These are phyloP conservation scores for Stenichneumon culpator DNA, from an alignment of 2,888 invertebrate species.

Conservation along the genomic window DNA sequence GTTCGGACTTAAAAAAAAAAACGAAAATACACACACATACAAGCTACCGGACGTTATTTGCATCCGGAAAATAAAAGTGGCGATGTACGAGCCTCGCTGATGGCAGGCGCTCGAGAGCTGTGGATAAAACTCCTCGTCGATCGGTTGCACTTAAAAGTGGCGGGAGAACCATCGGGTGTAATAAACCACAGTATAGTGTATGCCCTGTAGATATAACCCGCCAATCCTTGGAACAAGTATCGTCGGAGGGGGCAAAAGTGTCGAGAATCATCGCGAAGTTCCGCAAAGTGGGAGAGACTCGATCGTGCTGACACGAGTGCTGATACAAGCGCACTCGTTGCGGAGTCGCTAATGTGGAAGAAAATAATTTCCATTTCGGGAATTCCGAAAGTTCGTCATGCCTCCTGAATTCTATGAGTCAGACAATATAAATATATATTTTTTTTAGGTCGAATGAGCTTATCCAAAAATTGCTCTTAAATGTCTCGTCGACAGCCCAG, in stretches of 20 bases:
- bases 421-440: slow-evolving; percentile 5
- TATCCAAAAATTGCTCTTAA: slow-evolving; percentile 28
- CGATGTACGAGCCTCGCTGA: slow-evolving; percentile 32
- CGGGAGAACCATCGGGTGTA: slow-evolving; percentile 32
- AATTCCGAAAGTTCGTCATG: slow-evolving; percentile 43
- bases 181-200: slow-evolving; percentile 1
- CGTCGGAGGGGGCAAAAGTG: slow-evolving; percentile 39
- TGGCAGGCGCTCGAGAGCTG: slow-evolving; percentile 43
- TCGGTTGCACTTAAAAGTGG: slow-evolving; percentile 56
- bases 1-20: slow-evolving; percentile 1
- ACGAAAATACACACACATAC: background rate
- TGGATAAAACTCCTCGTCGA: slow-evolving; percentile 53
- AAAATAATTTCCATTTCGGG: slow-evolving; percentile 3
- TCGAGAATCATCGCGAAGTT: slow-evolving; percentile 25
- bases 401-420: slow-evolving; percentile 40
- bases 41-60: slow-evolving; percentile 64
- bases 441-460: slow-evolving; percentile 18
- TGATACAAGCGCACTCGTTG: slow-evolving; percentile 4
- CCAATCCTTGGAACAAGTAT: slow-evolving; percentile 44
- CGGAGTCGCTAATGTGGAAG: no score
- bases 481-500: slow-evolving; percentile 13
- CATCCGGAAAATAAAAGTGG: slow-evolving; percentile 63
- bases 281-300: slow-evolving; percentile 25
- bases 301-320: slow-evolving; percentile 19
- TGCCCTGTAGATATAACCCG: background rate